phyloP scores from a whole-genome alignment of 1,140 invertebrate genomes.

The Pseudomyrmex sp. region DNA sequence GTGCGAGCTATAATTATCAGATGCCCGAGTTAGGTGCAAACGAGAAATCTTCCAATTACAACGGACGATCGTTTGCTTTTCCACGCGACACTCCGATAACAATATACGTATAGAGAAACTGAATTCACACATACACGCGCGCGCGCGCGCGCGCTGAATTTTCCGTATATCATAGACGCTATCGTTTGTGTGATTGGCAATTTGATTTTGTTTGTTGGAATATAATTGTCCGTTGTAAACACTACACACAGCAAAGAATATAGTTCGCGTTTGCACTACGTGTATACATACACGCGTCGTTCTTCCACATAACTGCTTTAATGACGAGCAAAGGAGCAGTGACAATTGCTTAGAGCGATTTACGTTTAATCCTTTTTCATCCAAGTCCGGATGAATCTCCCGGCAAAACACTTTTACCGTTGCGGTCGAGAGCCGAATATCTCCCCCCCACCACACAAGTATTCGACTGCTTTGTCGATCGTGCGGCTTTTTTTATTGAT shows the following conservation, averaged over 20 bases:
- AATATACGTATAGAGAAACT: background rate
- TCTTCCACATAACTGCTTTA: no score
- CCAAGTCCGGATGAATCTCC: no score
- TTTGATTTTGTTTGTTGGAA: constrained; percentile 38
- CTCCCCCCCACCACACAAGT: no score
- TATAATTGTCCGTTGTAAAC: constrained; percentile 24
- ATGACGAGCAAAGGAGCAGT: no score
- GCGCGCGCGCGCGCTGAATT: constrained; percentile 21
- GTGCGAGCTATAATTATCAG: constrained; percentile 31
- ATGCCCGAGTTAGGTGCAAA: constrained; percentile 50
- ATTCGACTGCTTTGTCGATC: no score
- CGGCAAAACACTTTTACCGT: no score
- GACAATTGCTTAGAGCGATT: no score
- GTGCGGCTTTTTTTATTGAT: no score
- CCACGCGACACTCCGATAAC: constrained; percentile 34
- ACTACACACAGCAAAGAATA: background rate
- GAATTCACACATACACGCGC: no score
- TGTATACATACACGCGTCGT: background rate
- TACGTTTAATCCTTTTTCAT: no score
- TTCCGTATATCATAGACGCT: constrained; percentile 8
- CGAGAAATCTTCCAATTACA: constrained; percentile 64
- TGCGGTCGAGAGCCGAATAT: no score
- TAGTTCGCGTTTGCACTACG: background rate
- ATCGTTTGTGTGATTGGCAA: constrained; percentile 38
- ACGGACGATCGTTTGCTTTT: constrained; percentile 3